Evolutionary conservation across 2,888 invertebrate species (phyloP), one percentile per base, ranked within the genome.

Genomic region (Galeruca laticollis): DNA sequence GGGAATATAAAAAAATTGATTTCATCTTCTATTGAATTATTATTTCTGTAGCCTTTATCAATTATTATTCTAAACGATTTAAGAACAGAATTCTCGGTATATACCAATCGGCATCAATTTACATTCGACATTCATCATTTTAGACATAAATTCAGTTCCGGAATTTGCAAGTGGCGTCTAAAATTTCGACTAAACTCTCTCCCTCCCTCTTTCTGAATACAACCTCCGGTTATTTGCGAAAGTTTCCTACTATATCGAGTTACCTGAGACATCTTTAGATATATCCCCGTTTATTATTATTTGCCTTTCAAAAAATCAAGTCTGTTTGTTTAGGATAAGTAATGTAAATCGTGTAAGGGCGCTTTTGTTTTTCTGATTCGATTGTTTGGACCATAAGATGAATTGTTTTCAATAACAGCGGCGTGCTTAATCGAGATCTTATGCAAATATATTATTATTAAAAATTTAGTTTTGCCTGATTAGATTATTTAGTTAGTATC

Each of bases 111-210:
- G 8, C 43, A 47, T 37, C 64, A 43, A 65, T 65, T 65, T 47
- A 43, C 51, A 59, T 59, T 66, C 51, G 18, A 49, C 66, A 66
- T 66, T 66, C 59, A 66, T 66, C 66, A 66, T 66, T 66, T 60
- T 66, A 49, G 66, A 66, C 66, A 51, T 5, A 13, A 51, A 59
- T 40, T 13, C 20, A n/a, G 57, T 51, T 37, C 51, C 51, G 66
- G 59, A 66, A 66, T 66, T 65, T 59, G 20, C n/a, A 35, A 65
- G 51, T 59, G 51, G 37, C 66, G 33, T 66, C 66, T 66, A 51
- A 51, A 66, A 49, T 66, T 66, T 51, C 66, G 21, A 35, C 43
- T n/a, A 26, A 18, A 21, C 59, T 57, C 18, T 10, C 33, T 31
- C 31, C 11, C n/a, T 57, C 18, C 21, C 8, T 15, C n/a, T n/a